Evolutionary conservation across 1,140 invertebrate genomes (phyloP).

Genomic region (Dufourea novaeangliae): DNA sequence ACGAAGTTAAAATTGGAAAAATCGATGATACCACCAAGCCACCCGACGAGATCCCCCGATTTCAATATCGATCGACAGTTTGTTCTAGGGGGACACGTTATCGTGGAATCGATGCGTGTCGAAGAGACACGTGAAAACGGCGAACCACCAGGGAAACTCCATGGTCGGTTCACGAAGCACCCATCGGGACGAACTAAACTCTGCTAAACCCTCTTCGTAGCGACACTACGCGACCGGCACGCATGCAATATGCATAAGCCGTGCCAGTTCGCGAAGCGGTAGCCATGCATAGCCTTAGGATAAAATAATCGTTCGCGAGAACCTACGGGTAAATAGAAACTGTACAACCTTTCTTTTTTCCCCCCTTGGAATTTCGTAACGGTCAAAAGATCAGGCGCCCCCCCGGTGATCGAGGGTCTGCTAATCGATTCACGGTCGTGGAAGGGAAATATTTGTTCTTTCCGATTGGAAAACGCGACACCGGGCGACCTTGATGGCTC

Average conservation of each 20-base stretch:
- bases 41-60: neutral
- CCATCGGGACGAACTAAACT: too few relatives aligned
- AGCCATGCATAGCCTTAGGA: neutral
- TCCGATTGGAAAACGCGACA: neutral
- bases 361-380: neutral
- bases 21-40: neutral
- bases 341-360: neutral
- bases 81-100: neutral
- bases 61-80: constrained; percentile 12
- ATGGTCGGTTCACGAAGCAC: too few relatives aligned
- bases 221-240: constrained; percentile 2
- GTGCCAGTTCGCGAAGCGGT: constrained; percentile 29
- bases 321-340: constrained; percentile 1
- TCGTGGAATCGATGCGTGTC: constrained; percentile 1
- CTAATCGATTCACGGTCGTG: too few relatives aligned
- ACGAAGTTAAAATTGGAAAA: too few relatives aligned
- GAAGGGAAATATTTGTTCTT: too few relatives aligned
- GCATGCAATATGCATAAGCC: constrained; percentile 48
- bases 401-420: too few relatives aligned
- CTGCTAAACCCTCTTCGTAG: neutral
- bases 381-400: too few relatives aligned
- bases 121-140: neutral
- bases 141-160: neutral
- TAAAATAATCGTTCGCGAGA: neutral
- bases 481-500: neutral